Conservation (phyloP, 2,113 vertebrate species). For the Oreotrochilus melanogaster region DNA sequence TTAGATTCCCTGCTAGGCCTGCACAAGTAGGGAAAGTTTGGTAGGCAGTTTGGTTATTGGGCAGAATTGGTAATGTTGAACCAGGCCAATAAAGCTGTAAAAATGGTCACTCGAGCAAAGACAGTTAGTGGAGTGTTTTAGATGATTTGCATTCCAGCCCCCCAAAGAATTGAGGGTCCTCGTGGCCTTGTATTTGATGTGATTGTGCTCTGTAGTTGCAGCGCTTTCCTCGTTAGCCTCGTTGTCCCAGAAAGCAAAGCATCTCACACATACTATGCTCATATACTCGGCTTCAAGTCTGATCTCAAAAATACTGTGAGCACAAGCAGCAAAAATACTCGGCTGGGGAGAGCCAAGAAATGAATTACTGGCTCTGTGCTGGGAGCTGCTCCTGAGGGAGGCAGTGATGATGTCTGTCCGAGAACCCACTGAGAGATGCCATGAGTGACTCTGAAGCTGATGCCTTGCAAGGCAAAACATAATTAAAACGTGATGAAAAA, state of each 20-base stretch:
- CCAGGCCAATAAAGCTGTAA: neutral
- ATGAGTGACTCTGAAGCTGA: neutral
- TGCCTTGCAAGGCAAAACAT: neutral
- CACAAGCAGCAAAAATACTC: neutral
- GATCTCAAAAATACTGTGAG: neutral
- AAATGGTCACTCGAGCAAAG: neutral
- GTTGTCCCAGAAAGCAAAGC: neutral
- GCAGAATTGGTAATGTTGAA: neutral
- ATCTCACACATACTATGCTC: neutral
- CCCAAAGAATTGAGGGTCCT: neutral
- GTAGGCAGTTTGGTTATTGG: neutral
- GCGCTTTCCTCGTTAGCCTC: neutral
- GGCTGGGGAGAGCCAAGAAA: neutral
- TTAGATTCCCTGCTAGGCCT: neutral
- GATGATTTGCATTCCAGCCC: neutral
- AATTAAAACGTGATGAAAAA: neutral
- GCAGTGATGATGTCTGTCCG: neutral
- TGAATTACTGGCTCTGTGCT: neutral
- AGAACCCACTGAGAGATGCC: neutral
- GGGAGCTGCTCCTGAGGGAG: neutral
- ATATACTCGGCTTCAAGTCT: neutral
- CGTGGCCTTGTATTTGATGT: neutral
- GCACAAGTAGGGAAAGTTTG: neutral
- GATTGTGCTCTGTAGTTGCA: neutral
- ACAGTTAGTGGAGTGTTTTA: neutral